phyloP scores from a whole-genome alignment of 2,888 invertebrate species.

The Apeira syringaria region DNA sequence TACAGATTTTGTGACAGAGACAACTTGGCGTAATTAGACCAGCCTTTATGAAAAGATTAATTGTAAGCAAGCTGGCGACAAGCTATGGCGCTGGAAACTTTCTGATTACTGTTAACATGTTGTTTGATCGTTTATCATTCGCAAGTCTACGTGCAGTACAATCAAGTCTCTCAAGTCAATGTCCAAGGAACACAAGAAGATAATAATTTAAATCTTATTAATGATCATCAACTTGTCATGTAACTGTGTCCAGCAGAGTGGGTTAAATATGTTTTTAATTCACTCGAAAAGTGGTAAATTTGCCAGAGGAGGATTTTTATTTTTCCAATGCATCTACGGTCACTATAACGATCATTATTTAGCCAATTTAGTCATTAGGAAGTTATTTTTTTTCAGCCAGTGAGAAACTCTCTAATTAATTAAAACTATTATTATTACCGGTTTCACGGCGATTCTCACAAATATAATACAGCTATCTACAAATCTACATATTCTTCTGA shows the following conservation, averaged over 20 bases:
- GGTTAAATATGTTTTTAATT: neutral
- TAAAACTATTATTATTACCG: too few relatives aligned
- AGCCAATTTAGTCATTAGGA: too few relatives aligned
- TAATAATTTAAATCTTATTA: slow-evolving; percentile 17
- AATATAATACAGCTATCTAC: too few relatives aligned
- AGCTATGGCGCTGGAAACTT: slow-evolving; percentile 40
- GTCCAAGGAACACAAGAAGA: slow-evolving; percentile 11
- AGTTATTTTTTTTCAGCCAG: too few relatives aligned
- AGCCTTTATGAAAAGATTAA: slow-evolving; percentile 45
- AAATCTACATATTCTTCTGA: too few relatives aligned
- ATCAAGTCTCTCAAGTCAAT: slow-evolving; percentile 22
- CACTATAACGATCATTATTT: too few relatives aligned
- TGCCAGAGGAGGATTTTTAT: too few relatives aligned
- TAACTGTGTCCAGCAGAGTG: slow-evolving; percentile 1
- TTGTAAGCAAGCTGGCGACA: slow-evolving; percentile 37
- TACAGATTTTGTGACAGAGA: slow-evolving; percentile 33
- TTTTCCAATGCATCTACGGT: too few relatives aligned
- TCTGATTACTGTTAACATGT: slow-evolving; percentile 46
- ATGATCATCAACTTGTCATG: slow-evolving; percentile 7
- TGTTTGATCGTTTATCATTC: slow-evolving; percentile 46
- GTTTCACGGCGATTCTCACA: too few relatives aligned
- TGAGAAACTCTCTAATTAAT: too few relatives aligned
- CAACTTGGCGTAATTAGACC: slow-evolving; percentile 54
- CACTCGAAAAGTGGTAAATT: too few relatives aligned
- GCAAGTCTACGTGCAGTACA: slow-evolving; percentile 18